Evolutionary conservation across 2,113 vertebrate genomes (phyloP).

Genomic region (Craseonycteris thonglongyai): DNA sequence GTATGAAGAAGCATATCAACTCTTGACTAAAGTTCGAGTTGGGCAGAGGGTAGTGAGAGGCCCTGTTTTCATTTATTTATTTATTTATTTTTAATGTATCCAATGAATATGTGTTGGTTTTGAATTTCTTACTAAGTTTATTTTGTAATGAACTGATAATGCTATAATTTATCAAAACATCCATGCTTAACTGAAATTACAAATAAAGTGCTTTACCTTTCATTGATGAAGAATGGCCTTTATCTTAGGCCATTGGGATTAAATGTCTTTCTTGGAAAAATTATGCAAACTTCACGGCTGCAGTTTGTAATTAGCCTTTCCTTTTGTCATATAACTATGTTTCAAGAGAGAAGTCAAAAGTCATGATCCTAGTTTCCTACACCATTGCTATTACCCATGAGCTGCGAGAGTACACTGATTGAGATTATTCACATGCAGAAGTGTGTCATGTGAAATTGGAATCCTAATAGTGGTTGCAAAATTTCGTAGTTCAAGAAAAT

Average conservation of each 20-base stretch:
- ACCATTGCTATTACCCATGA: neutral
- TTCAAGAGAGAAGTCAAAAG: neutral
- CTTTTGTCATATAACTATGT: neutral
- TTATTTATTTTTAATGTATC: too few species aligned
- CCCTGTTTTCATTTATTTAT: too few species aligned
- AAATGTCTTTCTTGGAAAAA: neutral
- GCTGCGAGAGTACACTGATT: neutral
- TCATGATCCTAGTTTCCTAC: neutral
- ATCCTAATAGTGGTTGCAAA: neutral
- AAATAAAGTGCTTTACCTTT: neutral
- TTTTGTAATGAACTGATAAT: conserved; percentile 1
- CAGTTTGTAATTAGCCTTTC: neutral
- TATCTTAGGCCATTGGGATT: neutral
- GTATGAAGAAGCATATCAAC: neutral
- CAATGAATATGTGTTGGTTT: neutral
- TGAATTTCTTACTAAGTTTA: neutral
- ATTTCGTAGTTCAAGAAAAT: conserved; percentile 1
- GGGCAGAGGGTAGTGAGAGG: neutral
- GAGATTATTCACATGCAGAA: neutral
- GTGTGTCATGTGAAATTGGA: neutral
- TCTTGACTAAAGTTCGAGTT: neutral
- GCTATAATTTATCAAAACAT: conserved; percentile 1
- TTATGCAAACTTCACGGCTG: neutral
- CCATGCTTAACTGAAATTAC: conserved; percentile 17
- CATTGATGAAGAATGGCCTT: neutral